Conservation (phyloP, 2,888 invertebrate genomes). For the Nomada ferruginata region DNA sequence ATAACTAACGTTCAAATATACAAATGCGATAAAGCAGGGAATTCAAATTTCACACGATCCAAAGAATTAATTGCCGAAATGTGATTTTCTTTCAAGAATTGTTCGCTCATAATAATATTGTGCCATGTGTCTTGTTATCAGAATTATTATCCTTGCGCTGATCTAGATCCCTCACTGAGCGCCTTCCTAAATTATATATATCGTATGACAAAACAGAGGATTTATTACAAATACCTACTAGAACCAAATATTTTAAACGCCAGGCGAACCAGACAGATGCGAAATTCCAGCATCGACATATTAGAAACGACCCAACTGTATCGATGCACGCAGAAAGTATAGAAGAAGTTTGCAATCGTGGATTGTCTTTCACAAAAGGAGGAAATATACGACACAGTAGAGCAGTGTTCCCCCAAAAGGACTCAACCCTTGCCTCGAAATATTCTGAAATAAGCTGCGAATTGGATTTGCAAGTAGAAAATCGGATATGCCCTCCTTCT, state of each 20-base stretch:
- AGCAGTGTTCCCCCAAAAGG: neutral
- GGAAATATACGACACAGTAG: neutral
- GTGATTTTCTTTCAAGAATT: neutral
- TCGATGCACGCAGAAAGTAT: neutral
- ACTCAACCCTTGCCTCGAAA: neutral
- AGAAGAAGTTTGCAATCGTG: neutral
- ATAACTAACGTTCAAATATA: too few species aligned
- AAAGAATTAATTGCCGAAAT: neutral
- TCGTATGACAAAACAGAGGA: neutral
- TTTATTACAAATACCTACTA: neutral
- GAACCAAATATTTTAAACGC: conserved; percentile 13
- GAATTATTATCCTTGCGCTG: neutral
- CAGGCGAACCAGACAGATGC: conserved; percentile 27
- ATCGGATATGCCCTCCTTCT: neutral
- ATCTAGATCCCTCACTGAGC: neutral
- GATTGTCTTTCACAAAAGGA: neutral
- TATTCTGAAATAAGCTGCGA: conserved; percentile 35
- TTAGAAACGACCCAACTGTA: neutral
- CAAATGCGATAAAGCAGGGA: too few species aligned
- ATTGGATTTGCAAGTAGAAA: conserved; percentile 13
- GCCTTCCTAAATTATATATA: conserved; percentile 22
- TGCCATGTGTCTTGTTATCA: neutral
- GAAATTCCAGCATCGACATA: neutral
- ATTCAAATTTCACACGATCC: neutral
- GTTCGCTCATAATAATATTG: neutral